Base-by-base conservation (phyloP, 2,113 vertebrate genomes). In the Andinoacara biseriatus region DNA sequence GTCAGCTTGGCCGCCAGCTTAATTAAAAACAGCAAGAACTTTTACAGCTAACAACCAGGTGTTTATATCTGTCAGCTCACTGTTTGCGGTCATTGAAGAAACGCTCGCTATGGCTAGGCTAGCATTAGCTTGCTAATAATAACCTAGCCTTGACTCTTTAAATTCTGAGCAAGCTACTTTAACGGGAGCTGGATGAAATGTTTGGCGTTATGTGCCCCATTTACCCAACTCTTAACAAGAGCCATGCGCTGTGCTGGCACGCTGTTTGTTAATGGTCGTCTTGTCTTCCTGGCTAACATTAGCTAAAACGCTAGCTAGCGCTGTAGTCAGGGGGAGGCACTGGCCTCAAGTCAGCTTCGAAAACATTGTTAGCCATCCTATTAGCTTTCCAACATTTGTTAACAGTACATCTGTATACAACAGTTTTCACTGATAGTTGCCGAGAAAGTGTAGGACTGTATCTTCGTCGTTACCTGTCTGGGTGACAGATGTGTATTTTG, bases 321-420 rank as follows among this genome's bases (percentile, higher is more conserved):
- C 38, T 87, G 22, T 62, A 78, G 62, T 81, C 57, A 83, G 63
- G 83, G 78, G 33, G 52, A 80, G 81, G 54, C 86, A 63, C 58
- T 87, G 91, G 93, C 92, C 91, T 91, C 65, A 85, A 86, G 56
- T 81, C 62, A 86, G 82, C 67, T 87, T 76, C 79, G 76, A 81
- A 88, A 90, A 90, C 82, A 88, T 86, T 58, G 54, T 87, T 58
- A 57, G 74, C 63, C 81, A 74, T 83, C 69, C 40, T 61, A 29
- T 38, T 4, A 82, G 78, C 74, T 24, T 49, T 74, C 58, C 72
- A 80, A 61, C 61, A 26, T 35, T 82, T 40, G 80, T 75, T 89
- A 82, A 86, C 58, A 29, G 1, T 33, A 33, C 57, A 58, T 74
- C 20, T 87, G 40, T 80, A 58, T 33, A 78, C 20, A 58, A 58